These are phyloP conservation scores for Tenthredo notha DNA, from an alignment of 2,888 invertebrate genomes.

Conservation along the genomic window DNA sequence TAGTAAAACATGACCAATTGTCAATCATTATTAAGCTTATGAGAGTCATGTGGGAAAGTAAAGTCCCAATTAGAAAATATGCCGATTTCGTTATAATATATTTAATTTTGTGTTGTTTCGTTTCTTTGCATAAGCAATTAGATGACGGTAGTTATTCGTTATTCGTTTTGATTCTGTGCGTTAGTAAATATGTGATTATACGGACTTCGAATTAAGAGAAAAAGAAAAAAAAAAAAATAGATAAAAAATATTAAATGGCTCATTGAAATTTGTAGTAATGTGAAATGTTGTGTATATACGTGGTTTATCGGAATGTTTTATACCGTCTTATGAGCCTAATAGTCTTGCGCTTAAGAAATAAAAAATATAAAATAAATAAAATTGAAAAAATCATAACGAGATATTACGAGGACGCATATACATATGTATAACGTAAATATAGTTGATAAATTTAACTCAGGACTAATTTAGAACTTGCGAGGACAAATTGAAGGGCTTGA, in stretches of 20 bases:
- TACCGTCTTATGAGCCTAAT: conserved; percentile 25
- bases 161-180: conserved; percentile 13
- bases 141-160: conserved; percentile 8
- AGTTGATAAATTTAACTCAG: conserved; percentile 41
- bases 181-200: conserved; percentile 12
- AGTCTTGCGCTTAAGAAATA: conserved; percentile 4
- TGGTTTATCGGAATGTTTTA: conserved; percentile 28
- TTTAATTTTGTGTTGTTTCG: background rate
- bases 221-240: background rate
- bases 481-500: background rate
- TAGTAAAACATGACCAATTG: background rate
- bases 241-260: background rate
- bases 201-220: background rate
- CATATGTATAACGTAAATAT: background rate
- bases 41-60: background rate
- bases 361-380: background rate
- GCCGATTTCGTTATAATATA: background rate
- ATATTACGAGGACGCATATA: background rate
- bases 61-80: background rate
- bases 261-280: conserved; percentile 8
- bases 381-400: background rate
- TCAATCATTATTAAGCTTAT: conserved; percentile 3
- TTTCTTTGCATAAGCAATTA: background rate
- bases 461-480: conserved; percentile 28
- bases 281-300: conserved; percentile 5